Conservation (phyloP, 2,797 vertebrate species). For the Vultur gryphus region DNA sequence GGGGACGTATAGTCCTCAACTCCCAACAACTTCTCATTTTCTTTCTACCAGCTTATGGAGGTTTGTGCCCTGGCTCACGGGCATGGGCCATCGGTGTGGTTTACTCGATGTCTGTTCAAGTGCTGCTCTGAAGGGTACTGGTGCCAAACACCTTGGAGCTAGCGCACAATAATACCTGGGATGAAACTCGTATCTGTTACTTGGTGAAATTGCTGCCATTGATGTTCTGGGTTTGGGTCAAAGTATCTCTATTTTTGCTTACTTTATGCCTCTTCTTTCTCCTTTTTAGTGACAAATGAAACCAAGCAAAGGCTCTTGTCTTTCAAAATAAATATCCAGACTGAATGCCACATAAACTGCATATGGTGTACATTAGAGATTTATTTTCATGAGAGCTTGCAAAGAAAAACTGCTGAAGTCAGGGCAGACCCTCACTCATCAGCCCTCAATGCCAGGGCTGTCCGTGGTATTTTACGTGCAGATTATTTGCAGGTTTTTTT, state of each 20-base stretch:
- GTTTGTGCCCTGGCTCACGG: neutral
- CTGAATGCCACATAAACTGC: neutral
- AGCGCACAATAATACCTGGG: neutral
- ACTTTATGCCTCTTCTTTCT: neutral
- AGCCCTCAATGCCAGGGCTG: neutral
- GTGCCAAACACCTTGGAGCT: neutral
- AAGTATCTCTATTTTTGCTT: neutral
- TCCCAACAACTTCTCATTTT: neutral
- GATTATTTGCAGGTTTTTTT: neutral
- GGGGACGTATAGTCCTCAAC: neutral
- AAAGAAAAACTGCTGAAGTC: constrained; percentile 7
- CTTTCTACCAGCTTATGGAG: neutral
- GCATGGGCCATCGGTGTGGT: fast-evolving
- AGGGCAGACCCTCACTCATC: neutral
- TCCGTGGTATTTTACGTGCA: neutral
- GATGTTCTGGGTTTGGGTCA: neutral
- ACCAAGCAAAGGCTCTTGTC: neutral
- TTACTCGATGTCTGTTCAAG: fast-evolving
- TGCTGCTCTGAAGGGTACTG: neutral
- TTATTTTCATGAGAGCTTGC: neutral
- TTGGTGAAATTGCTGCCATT: neutral
- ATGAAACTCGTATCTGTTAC: neutral
- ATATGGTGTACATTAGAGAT: neutral
- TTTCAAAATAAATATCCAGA: neutral
- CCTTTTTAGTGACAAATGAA: neutral